Evolutionary conservation across 2,113 vertebrate species (phyloP), one percentile per base, ranked within the genome.

Genomic region (Geothlypis trichas): DNA sequence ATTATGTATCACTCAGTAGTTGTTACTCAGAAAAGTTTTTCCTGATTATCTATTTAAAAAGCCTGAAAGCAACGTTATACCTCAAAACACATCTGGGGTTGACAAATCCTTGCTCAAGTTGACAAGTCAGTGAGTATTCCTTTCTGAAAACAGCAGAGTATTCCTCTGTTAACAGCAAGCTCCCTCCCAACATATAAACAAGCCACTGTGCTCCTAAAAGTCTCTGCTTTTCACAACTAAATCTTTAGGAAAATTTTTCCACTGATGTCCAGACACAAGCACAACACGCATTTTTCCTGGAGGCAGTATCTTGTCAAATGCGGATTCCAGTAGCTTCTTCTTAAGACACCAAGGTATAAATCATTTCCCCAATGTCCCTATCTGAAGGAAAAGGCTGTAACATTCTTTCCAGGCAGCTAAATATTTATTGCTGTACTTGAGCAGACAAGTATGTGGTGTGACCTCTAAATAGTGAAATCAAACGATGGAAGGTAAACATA

Each of bases 341-440:
- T 81, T 73, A 52, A 52, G 68, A 63, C 37, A 59, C 62, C 65
- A 74, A 90, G 35, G 14, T 59, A 81, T 80, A 86, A 96, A 96
- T 96, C 39, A 86, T 86, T 78, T 69, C 41, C 22, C 72, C 35
- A n/a, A 31, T n/a, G 55, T n/a, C 55, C 76, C 61, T 52, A 15
- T 84, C 47, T 81, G 68, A 90, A 94, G 49, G 33, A 65, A 94
- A 93, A 84, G 37, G 27, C 78, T 90, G 26, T 59, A 85, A 73
- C 67, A 80, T 93, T 97, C 85, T 91, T 94, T 80, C 33, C 47
- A 83, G 69, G 81, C 74, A 91, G 67, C 55, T 80, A 79, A 69
- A 83, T 91, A 94, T 95, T 94, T 97, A 96, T 73, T 88, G 81
- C 67, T 80, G 15, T 84, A 89, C 84, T 87, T 95, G 94, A 85